Base-by-base conservation (phyloP, 2,888 invertebrate genomes). In the Melieria omissa region DNA sequence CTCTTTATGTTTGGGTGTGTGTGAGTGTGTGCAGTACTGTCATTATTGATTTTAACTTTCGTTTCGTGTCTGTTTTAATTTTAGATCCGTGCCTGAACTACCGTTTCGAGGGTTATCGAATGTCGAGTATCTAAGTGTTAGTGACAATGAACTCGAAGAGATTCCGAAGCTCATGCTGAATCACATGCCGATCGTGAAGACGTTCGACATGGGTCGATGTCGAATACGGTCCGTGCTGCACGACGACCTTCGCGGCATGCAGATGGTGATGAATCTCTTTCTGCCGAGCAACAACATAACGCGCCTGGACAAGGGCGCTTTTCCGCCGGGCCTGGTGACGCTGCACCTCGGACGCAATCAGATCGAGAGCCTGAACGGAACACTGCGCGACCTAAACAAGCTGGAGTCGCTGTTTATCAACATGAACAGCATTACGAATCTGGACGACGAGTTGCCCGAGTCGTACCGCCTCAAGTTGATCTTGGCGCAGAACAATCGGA, bases 171-270 rank as follows among this genome's bases (percentile, higher is more conserved):
- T 93, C 76, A 90, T 95, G 61, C 89, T 95, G 73, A 90, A 91
- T 66, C 92, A 93, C 81, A 89, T 95, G 86, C 93, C 94, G 1
- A 90, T 92, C 77, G 89, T 97, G 71, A 91, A 91, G 82, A 93
- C 93, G 1, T 88, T 97, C 73, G 95, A 96, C 86, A 88, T 98
- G 72, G 93, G 93, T 78, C 90, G 95, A 77, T 94, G 95, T 82
- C 91, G 91, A 78, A 92, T 98, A 78, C 90, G 90, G 73, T 90
- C 91, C 65, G 90, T 98, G 67, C 90, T 91, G 45, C 90, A 92
- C 76, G 90, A 92, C 66, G 94, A 94, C 82, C 92, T 97, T 78
- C 91, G 90, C 88, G 94, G 94, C 88, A 88, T 88, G 74, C 89
- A 89, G 80, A 89, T 90, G 82, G 87, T 94, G 54, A 91, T 92